Conservation (phyloP, 2,888 invertebrate species). For the Nasonia oneida region DNA sequence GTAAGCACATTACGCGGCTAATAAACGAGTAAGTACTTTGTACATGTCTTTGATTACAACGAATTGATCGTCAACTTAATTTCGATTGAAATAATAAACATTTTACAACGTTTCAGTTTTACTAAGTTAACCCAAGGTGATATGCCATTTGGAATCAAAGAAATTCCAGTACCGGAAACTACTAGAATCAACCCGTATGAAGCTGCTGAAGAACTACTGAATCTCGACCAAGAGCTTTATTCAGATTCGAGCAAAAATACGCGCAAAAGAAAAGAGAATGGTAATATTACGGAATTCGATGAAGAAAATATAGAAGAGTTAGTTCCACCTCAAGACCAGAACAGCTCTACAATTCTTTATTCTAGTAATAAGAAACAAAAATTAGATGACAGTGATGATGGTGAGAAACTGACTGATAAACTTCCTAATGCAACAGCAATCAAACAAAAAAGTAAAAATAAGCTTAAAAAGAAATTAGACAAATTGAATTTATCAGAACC, state of each 20-base stretch:
- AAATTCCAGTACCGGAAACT: constrained; percentile 77
- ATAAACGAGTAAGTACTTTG: constrained; percentile 79
- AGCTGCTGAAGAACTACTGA: constrained; percentile 78
- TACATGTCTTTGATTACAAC: background rate
- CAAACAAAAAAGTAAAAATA: constrained; percentile 58
- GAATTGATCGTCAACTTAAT: background rate
- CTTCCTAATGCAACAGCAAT: constrained; percentile 19
- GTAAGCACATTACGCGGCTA: constrained; percentile 81
- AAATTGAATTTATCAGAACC: constrained; percentile 35
- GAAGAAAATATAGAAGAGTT: constrained; percentile 54
- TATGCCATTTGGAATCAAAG: constrained; percentile 85
- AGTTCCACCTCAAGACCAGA: constrained; percentile 12
- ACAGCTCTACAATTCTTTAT: background rate
- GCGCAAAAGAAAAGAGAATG: constrained; percentile 67
- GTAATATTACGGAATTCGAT: constrained; percentile 53
- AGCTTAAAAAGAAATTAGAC: constrained; percentile 49
- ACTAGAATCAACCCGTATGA: constrained; percentile 73
- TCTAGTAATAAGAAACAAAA: constrained; percentile 38
- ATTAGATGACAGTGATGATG: constrained; percentile 34
- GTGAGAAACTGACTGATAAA: constrained; percentile 1
- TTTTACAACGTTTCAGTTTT: constrained; percentile 79
- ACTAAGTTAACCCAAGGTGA: constrained; percentile 82
- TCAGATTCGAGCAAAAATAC: constrained; percentile 69
- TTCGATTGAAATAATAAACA: constrained; percentile 13
- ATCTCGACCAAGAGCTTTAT: constrained; percentile 81